phyloP scores from a whole-genome alignment of 2,888 invertebrate genomes.

The Aplocera efformata region DNA sequence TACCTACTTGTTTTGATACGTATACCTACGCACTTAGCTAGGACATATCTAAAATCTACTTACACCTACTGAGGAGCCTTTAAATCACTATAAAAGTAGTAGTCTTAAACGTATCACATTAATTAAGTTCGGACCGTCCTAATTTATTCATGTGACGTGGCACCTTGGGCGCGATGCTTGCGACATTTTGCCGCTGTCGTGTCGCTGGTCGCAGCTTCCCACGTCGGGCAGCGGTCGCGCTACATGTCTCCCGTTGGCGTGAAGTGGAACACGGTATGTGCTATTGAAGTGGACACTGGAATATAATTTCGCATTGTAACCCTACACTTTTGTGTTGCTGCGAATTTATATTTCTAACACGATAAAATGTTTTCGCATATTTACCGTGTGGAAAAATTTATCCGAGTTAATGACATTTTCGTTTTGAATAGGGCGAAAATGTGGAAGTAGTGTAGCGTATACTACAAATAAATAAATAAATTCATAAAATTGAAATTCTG shows the following conservation, averaged over 20 bases:
- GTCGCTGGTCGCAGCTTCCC: slow-evolving; percentile 43
- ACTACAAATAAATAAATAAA: too few species aligned
- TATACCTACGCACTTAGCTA: slow-evolving; percentile 27
- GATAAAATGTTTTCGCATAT: too few species aligned
- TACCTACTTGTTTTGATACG: too few species aligned
- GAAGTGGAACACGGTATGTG: slow-evolving; percentile 22
- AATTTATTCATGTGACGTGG: slow-evolving; percentile 70
- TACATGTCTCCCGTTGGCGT: slow-evolving; percentile 15
- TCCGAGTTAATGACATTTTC: too few species aligned
- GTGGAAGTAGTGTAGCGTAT: too few species aligned
- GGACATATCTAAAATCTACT: slow-evolving; percentile 36
- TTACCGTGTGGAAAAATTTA: too few species aligned
- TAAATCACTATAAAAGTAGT: slow-evolving; percentile 65
- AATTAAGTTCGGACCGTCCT: slow-evolving; percentile 65
- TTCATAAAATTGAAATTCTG: too few species aligned
- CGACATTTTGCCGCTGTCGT: slow-evolving; percentile 44
- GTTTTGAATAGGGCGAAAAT: too few species aligned
- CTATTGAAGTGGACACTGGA: neutral
- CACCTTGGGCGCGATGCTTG: slow-evolving; percentile 39
- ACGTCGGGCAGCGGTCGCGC: slow-evolving; percentile 36
- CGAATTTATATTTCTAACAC: too few species aligned
- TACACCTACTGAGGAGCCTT: slow-evolving; percentile 41
- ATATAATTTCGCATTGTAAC: neutral
- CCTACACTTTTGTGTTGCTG: neutral
- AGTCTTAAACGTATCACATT: slow-evolving; percentile 56